Evolutionary conservation across 2,797 vertebrate genomes (phyloP).

Genomic region (Hypotaenidia philippensis): DNA sequence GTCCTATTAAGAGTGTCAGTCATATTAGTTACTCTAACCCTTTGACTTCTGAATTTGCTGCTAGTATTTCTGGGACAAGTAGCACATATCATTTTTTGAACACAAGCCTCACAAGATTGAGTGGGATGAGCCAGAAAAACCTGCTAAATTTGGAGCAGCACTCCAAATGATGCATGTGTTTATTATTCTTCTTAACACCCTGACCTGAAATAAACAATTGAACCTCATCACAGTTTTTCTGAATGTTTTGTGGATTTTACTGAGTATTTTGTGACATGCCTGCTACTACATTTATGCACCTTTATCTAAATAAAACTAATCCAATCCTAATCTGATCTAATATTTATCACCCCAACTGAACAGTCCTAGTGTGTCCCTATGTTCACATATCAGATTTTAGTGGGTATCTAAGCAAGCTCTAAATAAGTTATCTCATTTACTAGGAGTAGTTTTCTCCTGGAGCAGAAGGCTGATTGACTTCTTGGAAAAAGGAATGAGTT

Average conservation of each 20-base stretch:
- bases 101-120: background rate
- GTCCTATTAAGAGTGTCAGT: slow-evolving; percentile 56
- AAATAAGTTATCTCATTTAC: background rate
- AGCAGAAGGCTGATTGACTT: background rate
- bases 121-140: background rate
- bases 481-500: background rate
- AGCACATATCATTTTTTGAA: background rate
- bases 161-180: background rate
- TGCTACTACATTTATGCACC: background rate
- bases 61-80: background rate
- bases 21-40: slow-evolving; percentile 7
- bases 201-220: background rate
- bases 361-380: background rate
- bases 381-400: background rate
- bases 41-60: slow-evolving; percentile 1
- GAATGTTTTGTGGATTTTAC: background rate
- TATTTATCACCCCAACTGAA: background rate
- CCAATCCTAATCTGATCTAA: background rate
- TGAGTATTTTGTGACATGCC: background rate
- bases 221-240: background rate
- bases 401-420: background rate
- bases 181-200: background rate
- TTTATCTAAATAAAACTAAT: background rate
- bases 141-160: background rate
- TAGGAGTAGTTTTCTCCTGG: background rate